Percentiles rank a stretch among this genome's conserved stretches.
These are phyloP conservation scores for Bilobella aurantiaca DNA, from an alignment of 1,140 invertebrate species.

Conservation along the genomic window DNA sequence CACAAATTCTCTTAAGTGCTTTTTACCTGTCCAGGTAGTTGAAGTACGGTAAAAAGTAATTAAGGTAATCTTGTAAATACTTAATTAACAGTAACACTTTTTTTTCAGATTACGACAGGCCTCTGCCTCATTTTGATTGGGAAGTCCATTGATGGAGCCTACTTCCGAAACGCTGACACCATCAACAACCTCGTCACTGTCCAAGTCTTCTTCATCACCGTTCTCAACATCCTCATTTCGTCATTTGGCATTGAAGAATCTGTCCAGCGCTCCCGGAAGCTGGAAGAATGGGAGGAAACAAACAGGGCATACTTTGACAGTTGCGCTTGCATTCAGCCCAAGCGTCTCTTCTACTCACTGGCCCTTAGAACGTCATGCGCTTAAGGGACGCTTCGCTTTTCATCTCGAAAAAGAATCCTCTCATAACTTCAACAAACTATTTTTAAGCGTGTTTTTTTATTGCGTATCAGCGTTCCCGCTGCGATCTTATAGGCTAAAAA, in stretches of 20 bases:
- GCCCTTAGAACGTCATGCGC: neutral
- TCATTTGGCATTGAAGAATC: slow-evolving; percentile 15
- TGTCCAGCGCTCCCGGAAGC: slow-evolving; percentile 4
- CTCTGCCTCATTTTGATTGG: slow-evolving; percentile 16
- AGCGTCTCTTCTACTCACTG: neutral
- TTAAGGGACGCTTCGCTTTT: neutral
- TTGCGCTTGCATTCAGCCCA: neutral
- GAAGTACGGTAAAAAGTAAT: neutral
- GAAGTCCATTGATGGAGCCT: neutral
- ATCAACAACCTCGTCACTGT: slow-evolving; percentile 9
- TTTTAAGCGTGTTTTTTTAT: too few relatives aligned
- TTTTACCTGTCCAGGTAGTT: too few relatives aligned
- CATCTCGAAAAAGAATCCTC: too few relatives aligned
- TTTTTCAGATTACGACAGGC: slow-evolving; percentile 5
- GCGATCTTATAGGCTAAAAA: too few relatives aligned
- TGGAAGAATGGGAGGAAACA: neutral
- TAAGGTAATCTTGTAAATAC: too few relatives aligned
- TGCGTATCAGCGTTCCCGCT: too few relatives aligned
- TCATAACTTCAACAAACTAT: too few relatives aligned
- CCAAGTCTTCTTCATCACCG: slow-evolving; percentile 15
- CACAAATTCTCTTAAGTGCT: too few relatives aligned
- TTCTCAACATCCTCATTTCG: slow-evolving; percentile 12
- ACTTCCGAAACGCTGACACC: neutral
- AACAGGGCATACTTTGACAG: neutral
- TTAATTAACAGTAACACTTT: neutral